Evolutionary conservation across 2,113 vertebrate genomes (phyloP).

Genomic region (Rhadina sibilatrix): DNA sequence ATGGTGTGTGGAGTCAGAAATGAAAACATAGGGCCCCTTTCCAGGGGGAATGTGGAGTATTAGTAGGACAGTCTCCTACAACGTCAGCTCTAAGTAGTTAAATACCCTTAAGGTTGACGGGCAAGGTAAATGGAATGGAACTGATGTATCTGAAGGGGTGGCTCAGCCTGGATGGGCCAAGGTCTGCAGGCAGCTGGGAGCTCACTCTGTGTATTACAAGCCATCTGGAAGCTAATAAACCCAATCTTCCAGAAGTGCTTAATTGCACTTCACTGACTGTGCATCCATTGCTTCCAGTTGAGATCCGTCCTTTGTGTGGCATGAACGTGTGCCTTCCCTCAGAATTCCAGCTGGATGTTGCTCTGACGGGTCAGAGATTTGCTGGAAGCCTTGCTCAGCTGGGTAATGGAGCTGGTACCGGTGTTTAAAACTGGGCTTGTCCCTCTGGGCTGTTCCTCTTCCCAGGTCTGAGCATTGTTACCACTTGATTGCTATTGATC

Average conservation of each 20-base stretch:
- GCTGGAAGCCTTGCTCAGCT: neutral
- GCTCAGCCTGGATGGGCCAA: fast-evolving
- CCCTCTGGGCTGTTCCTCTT: neutral
- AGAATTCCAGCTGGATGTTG: neutral
- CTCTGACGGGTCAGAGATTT: neutral
- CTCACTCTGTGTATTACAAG: neutral
- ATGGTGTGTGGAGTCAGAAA: neutral
- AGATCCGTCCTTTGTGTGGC: neutral
- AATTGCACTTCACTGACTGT: neutral
- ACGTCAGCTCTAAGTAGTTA: neutral
- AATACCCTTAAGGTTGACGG: neutral
- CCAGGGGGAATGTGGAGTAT: fast-evolving
- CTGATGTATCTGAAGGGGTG: neutral
- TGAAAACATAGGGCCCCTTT: neutral
- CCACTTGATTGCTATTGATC: neutral
- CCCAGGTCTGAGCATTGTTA: neutral
- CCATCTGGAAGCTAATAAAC: neutral
- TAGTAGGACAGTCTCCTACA: neutral
- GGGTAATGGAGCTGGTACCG: neutral
- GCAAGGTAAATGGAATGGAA: neutral
- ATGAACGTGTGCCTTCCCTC: neutral
- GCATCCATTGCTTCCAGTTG: neutral
- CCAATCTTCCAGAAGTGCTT: neutral
- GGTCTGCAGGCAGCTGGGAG: neutral
- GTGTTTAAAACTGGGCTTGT: neutral